Conservation (phyloP, 2,797 vertebrate species). For the Coracias cyanogaster region DNA sequence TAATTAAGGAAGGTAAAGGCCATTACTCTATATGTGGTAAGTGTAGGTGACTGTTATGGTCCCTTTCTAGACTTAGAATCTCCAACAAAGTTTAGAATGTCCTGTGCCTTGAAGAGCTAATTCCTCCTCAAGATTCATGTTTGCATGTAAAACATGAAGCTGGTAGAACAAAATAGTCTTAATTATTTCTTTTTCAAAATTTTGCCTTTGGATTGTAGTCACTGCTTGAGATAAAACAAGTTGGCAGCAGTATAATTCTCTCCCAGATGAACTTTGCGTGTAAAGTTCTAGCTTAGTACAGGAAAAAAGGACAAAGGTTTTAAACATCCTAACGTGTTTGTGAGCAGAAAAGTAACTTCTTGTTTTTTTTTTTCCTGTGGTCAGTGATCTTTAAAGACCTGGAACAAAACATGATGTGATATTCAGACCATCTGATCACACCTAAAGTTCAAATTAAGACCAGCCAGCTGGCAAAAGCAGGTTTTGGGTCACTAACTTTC, state of each 20-base stretch:
- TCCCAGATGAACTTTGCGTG: background rate
- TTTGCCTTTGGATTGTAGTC: background rate
- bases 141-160: background rate
- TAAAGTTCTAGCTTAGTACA: background rate
- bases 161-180: background rate
- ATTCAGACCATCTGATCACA: background rate
- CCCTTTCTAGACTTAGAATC: background rate
- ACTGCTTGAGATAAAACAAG: background rate
- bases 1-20: background rate
- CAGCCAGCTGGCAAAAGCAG: background rate
- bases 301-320: background rate
- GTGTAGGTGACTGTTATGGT: background rate
- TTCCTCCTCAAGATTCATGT: background rate
- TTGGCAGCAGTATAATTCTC: background rate
- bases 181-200: background rate
- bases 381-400: background rate
- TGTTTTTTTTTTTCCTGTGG: background rate
- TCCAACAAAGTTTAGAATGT: background rate
- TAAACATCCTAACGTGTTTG: background rate
- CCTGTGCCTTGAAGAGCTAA: background rate
- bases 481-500: background rate
- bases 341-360: background rate
- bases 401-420: background rate
- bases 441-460: constrained; percentile 6
- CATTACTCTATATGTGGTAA: accelerated